Base-by-base conservation (phyloP, 2,888 invertebrate genomes). In the Metopia argyrocephala region DNA sequence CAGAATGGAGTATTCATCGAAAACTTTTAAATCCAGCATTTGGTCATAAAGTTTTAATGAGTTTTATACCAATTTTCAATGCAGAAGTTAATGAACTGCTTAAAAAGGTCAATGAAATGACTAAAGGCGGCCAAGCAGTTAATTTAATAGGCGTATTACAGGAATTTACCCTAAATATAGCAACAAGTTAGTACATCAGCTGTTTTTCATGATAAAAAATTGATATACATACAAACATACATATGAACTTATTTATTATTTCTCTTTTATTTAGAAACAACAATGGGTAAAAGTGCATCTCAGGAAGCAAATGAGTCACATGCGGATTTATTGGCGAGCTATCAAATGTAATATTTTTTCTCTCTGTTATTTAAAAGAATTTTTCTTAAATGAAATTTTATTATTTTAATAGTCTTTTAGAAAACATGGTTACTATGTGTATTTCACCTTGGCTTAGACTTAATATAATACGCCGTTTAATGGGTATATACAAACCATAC, bases 21-120 rank as follows among this genome's bases (percentile, higher is more conserved):
- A 89, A 87, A 69, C 79, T 86, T 15, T 68, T 89, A 0, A 90
- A 89, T 84, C 89, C 89, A 0, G 87, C 90, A 2, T 90, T 89
- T 76, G 84, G 84, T 3, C 87, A 89, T 52, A 88, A 87, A 54
- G 86, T 89, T 6, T 74, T 89, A 21, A 80, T 88, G 0, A 89
- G 86, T 65, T 90, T 88, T 80, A 56, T 89, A 15, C 87, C 90
- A 9, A 85, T 85, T 50, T 90, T 89, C 23, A 89, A 90, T 71
- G 62, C 79, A 3, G 89, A 87, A 65, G 85, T 86, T 0, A 79
- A 84, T 57, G 78, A 56, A 6, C 71, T 89, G 0, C 21, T 88
- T 0, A 78, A 83, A 48, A 65, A 79, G 0, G 46, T 89, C 0
- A 83, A 86, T 0, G n/a, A 62, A 2, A 18, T 86, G 45, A 73